These are phyloP conservation scores for Mus musculus DNA, from an alignment of 2,113 vertebrate species.

Conservation along the genomic window DNA sequence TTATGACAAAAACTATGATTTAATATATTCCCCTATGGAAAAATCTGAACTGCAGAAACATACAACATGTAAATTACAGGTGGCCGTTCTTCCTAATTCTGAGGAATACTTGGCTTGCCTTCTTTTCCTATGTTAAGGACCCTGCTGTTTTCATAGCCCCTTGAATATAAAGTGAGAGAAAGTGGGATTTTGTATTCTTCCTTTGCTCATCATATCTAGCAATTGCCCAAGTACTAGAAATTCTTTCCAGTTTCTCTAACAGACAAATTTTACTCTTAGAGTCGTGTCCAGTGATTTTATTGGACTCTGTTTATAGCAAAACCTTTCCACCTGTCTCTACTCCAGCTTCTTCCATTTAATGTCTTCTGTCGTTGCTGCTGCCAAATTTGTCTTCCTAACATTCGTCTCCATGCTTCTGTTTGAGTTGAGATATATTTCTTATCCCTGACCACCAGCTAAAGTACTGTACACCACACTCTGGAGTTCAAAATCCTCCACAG, in stretches of 20 bases:
- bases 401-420: not conserved
- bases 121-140: not conserved
- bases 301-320: not conserved
- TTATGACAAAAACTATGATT: not conserved
- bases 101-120: not conserved
- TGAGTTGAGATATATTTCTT: not conserved
- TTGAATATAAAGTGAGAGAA: not conserved
- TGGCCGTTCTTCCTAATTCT: not conserved
- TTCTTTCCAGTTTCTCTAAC: not conserved
- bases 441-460: not conserved
- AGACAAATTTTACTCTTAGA: not conserved
- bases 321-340: not conserved
- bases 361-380: rapidly evolving
- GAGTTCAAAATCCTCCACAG: not conserved
- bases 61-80: not conserved
- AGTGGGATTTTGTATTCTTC: not conserved
- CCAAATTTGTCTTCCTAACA: not conserved
- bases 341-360: not conserved
- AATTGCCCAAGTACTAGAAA: not conserved
- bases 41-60: not conserved
- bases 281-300: not conserved
- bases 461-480: not conserved
- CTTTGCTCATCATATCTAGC: not conserved
- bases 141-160: not conserved
- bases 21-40: not conserved